phyloP scores from a whole-genome alignment of 2,888 invertebrate species.

The Rhagium mordax region DNA sequence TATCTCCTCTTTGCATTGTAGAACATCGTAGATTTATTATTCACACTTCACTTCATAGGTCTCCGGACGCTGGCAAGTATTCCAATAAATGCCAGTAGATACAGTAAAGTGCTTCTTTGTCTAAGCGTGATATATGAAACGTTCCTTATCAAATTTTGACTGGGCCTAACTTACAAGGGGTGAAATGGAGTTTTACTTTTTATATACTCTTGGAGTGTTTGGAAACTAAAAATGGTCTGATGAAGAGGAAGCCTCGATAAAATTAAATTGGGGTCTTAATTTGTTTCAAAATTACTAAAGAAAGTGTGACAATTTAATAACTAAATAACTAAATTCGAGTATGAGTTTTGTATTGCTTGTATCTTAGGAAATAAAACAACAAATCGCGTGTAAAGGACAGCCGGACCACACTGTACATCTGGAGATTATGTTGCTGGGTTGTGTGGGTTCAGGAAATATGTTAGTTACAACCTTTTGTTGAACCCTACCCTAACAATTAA shows the following conservation, averaged over 20 bases:
- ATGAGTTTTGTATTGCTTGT: no score
- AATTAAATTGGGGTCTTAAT: no score
- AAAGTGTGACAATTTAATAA: no score
- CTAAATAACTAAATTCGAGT: no score
- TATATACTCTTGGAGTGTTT: background rate
- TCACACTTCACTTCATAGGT: slow-evolving; percentile 44
- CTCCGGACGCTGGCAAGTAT: slow-evolving; percentile 33
- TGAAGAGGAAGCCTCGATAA: background rate
- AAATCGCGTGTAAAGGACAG: background rate
- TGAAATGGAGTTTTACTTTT: slow-evolving; percentile 8
- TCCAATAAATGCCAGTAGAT: slow-evolving; percentile 44
- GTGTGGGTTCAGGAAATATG: background rate
- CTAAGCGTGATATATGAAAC: slow-evolving; percentile 35
- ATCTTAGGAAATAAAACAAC: background rate
- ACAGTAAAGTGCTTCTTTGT: slow-evolving; percentile 40
- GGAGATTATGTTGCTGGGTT: background rate
- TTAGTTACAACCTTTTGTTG: background rate
- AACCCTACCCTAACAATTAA: background rate
- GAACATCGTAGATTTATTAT: slow-evolving; percentile 41
- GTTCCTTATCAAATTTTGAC: slow-evolving; percentile 35
- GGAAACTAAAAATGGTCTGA: background rate
- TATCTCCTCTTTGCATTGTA: slow-evolving; percentile 33
- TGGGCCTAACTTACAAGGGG: slow-evolving; percentile 12
- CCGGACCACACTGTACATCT: background rate
- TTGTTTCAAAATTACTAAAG: no score